Evolutionary conservation across 2,113 vertebrate genomes (phyloP), one percentile per base, ranked within the genome.

Genomic region (Chaetodon auriga): DNA sequence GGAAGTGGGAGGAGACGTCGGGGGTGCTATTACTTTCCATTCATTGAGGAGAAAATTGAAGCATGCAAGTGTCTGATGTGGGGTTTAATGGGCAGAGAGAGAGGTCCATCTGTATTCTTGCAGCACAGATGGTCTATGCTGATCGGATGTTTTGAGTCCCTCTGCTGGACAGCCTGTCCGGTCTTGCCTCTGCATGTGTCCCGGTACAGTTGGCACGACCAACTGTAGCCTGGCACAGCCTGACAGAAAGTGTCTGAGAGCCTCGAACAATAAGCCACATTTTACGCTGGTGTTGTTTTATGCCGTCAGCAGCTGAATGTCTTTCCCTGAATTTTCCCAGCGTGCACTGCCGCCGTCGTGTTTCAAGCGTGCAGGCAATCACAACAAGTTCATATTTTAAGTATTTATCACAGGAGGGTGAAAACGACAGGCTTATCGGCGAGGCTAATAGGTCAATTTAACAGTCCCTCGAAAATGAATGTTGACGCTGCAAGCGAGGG

Each of bases 11-110:
- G 82, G 76, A 36, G 65, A 36, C 1, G 1, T 0, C 15, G 90
- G 82, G 75, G 77, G 7, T 79, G 86, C 82, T 76, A 87, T 92
- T 92, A 87, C 85, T 90, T 91, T 92, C 87, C 91, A 91, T 92
- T 94, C 90, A 92, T 82, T 73, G 88, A 77, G 80, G 75, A 79
- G 84, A 78, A 91, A 88, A 91, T 90, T 87, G 74, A 88, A 90
- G 84, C 88, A 80, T 89, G 84, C 55, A 36, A 84, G 83, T 81
- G 90, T 87, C 78, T 90, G 89, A 93, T 87, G 83, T 88, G 78
- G 87, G 84, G 72, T 87, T 93, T 91, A 86, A 84, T 74, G 73
- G 83, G 88, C 30, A n/a, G 45, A 41, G 70, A 36, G 81, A 76
- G 85, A 68, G 75, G 38, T 91, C 89, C 90, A 92, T 90, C 89